Conservation (phyloP, 2,113 vertebrate species). For the Platichthys flesus region DNA sequence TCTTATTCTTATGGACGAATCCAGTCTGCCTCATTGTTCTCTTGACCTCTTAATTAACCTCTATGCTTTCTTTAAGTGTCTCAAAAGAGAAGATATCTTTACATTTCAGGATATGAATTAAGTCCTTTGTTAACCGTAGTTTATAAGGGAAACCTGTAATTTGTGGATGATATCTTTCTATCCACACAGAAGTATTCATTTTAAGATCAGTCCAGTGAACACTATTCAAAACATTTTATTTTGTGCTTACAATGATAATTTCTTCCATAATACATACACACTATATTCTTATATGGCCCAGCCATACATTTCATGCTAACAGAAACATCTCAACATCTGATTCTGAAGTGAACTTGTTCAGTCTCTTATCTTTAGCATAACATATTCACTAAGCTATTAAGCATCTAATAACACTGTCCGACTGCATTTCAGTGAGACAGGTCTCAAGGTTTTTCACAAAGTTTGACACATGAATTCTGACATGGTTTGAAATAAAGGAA, state of each 20-base stretch:
- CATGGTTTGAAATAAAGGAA: conserved; percentile 27
- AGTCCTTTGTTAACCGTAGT: neutral
- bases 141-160: neutral
- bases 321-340: conserved; percentile 43
- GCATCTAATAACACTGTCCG: conserved; percentile 59
- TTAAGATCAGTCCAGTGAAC: conserved; percentile 26
- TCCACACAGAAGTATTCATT: neutral
- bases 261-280: conserved; percentile 50
- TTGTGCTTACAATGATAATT: conserved; percentile 72
- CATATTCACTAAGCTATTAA: conserved; percentile 46
- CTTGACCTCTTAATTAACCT: neutral
- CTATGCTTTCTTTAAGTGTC: neutral
- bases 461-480: conserved; percentile 43
- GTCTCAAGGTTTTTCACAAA: conserved; percentile 46
- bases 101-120: neutral
- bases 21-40: neutral
- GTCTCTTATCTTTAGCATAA: conserved; percentile 28
- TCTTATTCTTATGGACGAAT: neutral
- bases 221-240: conserved; percentile 71
- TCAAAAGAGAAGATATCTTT: neutral
- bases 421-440: conserved; percentile 45
- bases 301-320: conserved; percentile 65
- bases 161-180: too few species aligned
- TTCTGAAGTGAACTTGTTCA: conserved; percentile 32
- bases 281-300: conserved; percentile 71